These are phyloP conservation scores for Motacilla tschutschensis DNA, from an alignment of 2,113 vertebrate genomes.

Conservation along the genomic window DNA sequence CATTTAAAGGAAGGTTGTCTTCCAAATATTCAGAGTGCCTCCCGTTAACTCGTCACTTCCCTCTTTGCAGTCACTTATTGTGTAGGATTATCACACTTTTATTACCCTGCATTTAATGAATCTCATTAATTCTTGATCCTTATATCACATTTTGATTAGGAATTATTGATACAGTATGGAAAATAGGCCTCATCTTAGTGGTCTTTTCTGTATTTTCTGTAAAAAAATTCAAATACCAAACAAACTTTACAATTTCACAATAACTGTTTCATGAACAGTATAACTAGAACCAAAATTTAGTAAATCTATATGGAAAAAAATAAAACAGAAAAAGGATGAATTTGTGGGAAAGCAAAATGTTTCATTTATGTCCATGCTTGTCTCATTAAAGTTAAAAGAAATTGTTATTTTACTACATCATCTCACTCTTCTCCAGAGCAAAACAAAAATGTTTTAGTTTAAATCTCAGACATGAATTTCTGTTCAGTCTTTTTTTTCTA, in stretches of 20 bases:
- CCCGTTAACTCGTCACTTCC: slow-evolving; percentile 85
- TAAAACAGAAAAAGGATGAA: neutral
- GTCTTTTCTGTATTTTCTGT: slow-evolving; percentile 10
- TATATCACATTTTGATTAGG: slow-evolving; percentile 36
- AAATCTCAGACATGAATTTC: neutral
- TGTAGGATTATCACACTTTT: slow-evolving; percentile 54
- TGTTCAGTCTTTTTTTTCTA: neutral
- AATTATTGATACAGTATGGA: slow-evolving; percentile 24
- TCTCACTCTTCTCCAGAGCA: neutral
- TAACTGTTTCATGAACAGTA: neutral
- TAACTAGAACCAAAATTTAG: neutral
- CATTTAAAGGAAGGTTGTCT: slow-evolving; percentile 94
- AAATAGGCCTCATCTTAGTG: slow-evolving; percentile 20
- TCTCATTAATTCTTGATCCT: slow-evolving; percentile 49
- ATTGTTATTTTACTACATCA: neutral
- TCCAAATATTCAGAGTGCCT: slow-evolving; percentile 88
- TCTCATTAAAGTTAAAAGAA: neutral
- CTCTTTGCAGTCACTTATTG: slow-evolving; percentile 69
- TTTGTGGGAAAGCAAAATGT: neutral
- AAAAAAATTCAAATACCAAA: neutral
- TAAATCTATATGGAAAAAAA: neutral
- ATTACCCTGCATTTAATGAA: slow-evolving; percentile 50
- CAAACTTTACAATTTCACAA: slow-evolving; percentile 13
- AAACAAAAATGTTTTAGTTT: neutral
- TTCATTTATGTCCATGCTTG: neutral